Base-by-base conservation (phyloP, 2,888 invertebrate species). In the Cheilosia impressa region DNA sequence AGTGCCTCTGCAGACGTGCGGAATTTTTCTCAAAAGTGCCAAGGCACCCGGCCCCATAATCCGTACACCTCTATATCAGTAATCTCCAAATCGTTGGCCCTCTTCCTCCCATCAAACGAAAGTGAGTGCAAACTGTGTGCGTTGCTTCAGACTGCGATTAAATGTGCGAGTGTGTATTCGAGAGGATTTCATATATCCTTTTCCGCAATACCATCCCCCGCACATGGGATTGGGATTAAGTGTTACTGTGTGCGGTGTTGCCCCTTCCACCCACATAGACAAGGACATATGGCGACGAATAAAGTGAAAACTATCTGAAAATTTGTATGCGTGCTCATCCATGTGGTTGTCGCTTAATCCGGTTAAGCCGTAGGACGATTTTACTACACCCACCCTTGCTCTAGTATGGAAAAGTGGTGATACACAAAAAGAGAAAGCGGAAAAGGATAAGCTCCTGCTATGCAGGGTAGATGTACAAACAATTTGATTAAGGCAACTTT, bases 271-370 rank as follows among this genome's bases (percentile, higher is more conserved):
- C 58, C 72, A 72, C 66, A 52, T 22, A 13, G 57, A 79, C 66
- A 52, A 10, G 22, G 63, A 79, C 79, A 79, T 79, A 65, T 72
- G 79, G 75, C 68, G 63, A 69, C 15, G 72, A 79, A 72, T 65
- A 72, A 79, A 69, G 80, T 81, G 81, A 81, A 75, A 81, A 81
- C 75, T 81, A 80, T 75, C 80, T 73, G 62, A 62, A 73, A 73
- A 80, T 73, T 73, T 41, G 76, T 76, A 76, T 81, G 69, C 76
- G 71, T 82, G 72, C 82, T 77, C 66, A 82, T 82, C 82, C 71
- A 71, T 76, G 72, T 62, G 78, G 83, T 73, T 73, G 66, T 78
- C 72, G 45, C 72, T 55, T 72, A 83, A 83, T 78, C 78, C 72
- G 15, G 62, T 83, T 72, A 78, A 83, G 62, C 77, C 77, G 27